A percentile compares a stretch with the other conserved stretches of the same genome.
These are phyloP conservation scores for Agrotis exclamationis DNA, from an alignment of 2,888 invertebrate genomes.

Conservation along the genomic window DNA sequence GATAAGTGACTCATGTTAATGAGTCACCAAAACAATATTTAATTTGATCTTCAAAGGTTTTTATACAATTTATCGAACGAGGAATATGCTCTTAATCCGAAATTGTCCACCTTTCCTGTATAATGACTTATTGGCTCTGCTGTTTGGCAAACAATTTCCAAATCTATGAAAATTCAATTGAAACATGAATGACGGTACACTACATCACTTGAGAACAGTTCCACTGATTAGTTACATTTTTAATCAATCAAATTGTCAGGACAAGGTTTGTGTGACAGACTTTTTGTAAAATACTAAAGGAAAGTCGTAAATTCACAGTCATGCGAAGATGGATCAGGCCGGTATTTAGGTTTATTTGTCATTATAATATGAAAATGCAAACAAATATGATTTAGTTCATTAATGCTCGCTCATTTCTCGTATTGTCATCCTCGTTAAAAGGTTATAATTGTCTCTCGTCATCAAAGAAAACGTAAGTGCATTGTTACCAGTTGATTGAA, in stretches of 20 bases:
- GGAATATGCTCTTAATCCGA: background rate
- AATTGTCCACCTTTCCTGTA: background rate
- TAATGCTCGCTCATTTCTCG: background rate
- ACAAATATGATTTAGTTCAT: background rate
- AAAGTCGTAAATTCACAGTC: no score
- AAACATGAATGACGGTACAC: no score
- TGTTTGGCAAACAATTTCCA: no score
- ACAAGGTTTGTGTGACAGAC: no score
- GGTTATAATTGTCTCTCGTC: conserved; percentile 12
- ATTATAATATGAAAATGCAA: background rate
- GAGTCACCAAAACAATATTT: conserved; percentile 72
- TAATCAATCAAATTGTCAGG: no score
- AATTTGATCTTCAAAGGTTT: conserved; percentile 6
- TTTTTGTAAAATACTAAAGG: no score
- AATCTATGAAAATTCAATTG: no score
- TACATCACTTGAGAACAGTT: no score
- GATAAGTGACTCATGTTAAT: conserved; percentile 80
- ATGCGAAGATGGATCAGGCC: no score
- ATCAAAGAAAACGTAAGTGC: conserved; percentile 18
- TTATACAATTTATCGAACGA: background rate
- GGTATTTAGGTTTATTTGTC: background rate
- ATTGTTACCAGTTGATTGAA: background rate
- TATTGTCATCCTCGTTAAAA: conserved; percentile 4
- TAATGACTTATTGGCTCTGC: background rate
- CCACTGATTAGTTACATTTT: no score